Conservation (phyloP, 2,113 vertebrate genomes). For the Neoarius graeffei region DNA sequence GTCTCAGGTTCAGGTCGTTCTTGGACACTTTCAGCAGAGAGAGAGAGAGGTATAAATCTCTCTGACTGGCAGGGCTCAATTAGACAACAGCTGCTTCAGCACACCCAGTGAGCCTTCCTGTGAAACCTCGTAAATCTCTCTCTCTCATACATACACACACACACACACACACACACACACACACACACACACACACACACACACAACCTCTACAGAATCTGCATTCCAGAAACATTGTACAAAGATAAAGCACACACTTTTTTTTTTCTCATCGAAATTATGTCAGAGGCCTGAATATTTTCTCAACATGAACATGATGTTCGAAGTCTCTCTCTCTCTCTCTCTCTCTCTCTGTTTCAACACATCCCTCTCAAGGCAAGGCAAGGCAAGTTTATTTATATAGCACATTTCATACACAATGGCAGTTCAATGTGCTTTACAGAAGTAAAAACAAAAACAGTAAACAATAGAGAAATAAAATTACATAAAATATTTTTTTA, state of each 20-base stretch:
- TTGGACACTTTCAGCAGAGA: conserved; percentile 59
- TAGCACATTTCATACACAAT: no score
- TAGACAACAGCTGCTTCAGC: conserved; percentile 55
- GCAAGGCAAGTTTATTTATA: no score
- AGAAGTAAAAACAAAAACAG: no score
- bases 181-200: neutral
- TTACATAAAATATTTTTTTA: no score
- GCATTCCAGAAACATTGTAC: conserved; percentile 5
- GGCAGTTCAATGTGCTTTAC: no score
- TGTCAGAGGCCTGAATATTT: conserved; percentile 8
- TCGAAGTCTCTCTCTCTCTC: neutral
- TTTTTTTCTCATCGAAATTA: neutral
- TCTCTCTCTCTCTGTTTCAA: conserved; percentile 64
- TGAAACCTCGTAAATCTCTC: conserved; percentile 31
- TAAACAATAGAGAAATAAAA: no score
- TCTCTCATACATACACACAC: conserved; percentile 4
- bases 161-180: conserved; percentile 6
- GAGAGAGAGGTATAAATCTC: conserved; percentile 47
- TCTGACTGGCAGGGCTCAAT: conserved; percentile 51
- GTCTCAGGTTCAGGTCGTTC: conserved; percentile 55
- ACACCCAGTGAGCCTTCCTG: conserved; percentile 57
- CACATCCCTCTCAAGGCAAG: conserved; percentile 72
- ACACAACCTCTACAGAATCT: neutral
- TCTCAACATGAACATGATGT: neutral
- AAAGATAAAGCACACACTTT: neutral